A percentile compares a stretch with the other conserved stretches of the same genome.
Evolutionary conservation across 2,797 vertebrate genomes (phyloP).

Genomic region (Cyprinodon diabolis): DNA sequence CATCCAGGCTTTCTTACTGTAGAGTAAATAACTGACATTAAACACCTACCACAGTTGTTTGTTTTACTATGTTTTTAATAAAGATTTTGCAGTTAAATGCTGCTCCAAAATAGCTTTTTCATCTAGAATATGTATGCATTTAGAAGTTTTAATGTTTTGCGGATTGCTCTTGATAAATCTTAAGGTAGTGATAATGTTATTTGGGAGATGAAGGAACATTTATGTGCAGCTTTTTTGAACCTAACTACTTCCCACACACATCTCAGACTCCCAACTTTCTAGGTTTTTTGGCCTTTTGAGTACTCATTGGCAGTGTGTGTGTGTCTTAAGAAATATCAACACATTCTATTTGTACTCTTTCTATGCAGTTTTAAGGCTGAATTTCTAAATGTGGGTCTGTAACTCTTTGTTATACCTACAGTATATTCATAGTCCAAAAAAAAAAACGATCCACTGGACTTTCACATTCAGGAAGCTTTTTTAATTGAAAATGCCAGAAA

Average conservation of each 20-base stretch:
- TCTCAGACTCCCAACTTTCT: constrained; percentile 52
- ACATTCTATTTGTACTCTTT: constrained; percentile 54
- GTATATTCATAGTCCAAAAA: too few relatives aligned
- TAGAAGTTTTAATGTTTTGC: constrained; percentile 51
- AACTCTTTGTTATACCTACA: not conserved
- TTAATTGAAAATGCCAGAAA: too few relatives aligned
- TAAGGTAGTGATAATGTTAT: constrained; percentile 47
- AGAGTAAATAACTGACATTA: constrained; percentile 1
- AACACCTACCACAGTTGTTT: constrained; percentile 8
- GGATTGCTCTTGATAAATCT: constrained; percentile 37
- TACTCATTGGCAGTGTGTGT: constrained; percentile 48
- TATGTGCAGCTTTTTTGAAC: constrained; percentile 56
- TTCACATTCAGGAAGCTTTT: too few relatives aligned
- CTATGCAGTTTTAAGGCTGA: constrained; percentile 37
- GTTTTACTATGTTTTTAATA: constrained; percentile 48
- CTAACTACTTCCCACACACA: constrained; percentile 35
- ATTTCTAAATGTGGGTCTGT: constrained; percentile 26
- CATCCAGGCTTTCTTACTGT: not conserved
- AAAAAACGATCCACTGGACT: too few relatives aligned
- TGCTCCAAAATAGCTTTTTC: constrained; percentile 45
- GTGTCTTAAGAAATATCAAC: constrained; percentile 61
- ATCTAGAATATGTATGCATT: constrained; percentile 44
- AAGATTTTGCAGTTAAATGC: constrained; percentile 22
- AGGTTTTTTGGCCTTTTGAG: constrained; percentile 34
- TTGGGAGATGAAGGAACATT: constrained; percentile 74